A percentile compares a stretch with the other conserved stretches of the same genome.
phyloP scores from a whole-genome alignment of 2,888 invertebrate genomes.

The Parapristionchus giblindavisi region DNA sequence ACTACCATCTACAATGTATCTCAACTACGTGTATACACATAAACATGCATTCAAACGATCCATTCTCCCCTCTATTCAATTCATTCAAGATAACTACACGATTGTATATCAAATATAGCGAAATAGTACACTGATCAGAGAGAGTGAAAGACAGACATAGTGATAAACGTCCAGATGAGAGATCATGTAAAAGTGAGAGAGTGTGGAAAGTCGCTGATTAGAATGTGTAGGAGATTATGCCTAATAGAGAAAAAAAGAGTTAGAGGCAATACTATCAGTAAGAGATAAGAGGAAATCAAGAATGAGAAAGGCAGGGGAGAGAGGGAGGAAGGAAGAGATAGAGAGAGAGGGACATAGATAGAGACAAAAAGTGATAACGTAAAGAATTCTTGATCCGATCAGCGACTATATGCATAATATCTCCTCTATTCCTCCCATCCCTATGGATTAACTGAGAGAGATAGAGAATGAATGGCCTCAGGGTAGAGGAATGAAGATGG shows the following conservation, averaged over 20 bases:
- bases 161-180: slow-evolving; percentile 2
- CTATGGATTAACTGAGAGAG: background rate
- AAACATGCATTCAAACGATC: no score
- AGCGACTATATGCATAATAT: no score
- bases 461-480: slow-evolving; percentile 4
- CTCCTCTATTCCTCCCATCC: no score
- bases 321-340: background rate
- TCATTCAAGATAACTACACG: no score
- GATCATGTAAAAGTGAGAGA: slow-evolving; percentile 22
- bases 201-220: background rate
- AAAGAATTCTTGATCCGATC: no score
- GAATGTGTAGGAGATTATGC: background rate
- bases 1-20: no score
- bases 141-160: slow-evolving; percentile 12
- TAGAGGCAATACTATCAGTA: background rate
- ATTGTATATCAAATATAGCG: no score
- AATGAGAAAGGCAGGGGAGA: background rate
- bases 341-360: background rate
- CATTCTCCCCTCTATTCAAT: no score
- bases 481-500: slow-evolving; percentile 6
- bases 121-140: no score
- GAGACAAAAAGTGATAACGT: background rate
- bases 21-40: no score
- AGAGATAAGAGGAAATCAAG: background rate
- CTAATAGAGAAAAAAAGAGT: slow-evolving; percentile 3